Evolutionary conservation across 2,797 vertebrate species (phyloP).

Genomic region (Sebastes steindachneri): DNA sequence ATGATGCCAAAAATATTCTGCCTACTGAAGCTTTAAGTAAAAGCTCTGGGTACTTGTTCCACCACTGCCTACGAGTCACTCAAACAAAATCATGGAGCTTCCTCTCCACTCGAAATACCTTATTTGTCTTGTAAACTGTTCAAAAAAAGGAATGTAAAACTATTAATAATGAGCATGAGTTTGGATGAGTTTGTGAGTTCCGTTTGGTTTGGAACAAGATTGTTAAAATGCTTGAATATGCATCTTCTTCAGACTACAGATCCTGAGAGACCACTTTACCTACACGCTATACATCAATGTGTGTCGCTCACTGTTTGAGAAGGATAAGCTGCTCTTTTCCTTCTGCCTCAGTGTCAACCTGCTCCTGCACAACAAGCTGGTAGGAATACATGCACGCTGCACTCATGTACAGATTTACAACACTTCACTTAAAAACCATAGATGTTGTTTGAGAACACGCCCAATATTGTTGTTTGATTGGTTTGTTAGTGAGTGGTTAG

Average conservation of each 20-base stretch:
- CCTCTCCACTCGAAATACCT: not conserved
- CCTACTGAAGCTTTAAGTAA: too few species aligned
- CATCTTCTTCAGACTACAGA: constrained; percentile 82
- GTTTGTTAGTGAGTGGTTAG: not conserved
- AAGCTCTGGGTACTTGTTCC: too few species aligned
- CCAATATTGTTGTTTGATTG: not conserved
- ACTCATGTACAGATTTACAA: not conserved
- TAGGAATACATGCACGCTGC: constrained; percentile 58
- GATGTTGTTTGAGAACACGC: not conserved
- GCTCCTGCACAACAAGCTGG: constrained; percentile 84
- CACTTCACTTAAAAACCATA: not conserved
- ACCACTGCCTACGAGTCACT: not conserved
- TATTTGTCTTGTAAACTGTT: not conserved
- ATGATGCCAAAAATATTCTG: too few species aligned
- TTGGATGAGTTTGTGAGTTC: not conserved
- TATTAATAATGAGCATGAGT: not conserved
- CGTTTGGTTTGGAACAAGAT: constrained; percentile 8
- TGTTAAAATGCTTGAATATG: constrained; percentile 1
- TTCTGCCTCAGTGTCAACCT: constrained; percentile 90
- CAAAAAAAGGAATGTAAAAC: not conserved
- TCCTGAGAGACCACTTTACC: constrained; percentile 90
- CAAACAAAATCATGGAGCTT: not conserved
- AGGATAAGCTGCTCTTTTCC: constrained; percentile 93
- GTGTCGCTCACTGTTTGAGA: constrained; percentile 92
- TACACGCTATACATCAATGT: constrained; percentile 88